These are phyloP conservation scores for Laterallus jamaicensis DNA, from an alignment of 2,113 vertebrate species.

Conservation along the genomic window DNA sequence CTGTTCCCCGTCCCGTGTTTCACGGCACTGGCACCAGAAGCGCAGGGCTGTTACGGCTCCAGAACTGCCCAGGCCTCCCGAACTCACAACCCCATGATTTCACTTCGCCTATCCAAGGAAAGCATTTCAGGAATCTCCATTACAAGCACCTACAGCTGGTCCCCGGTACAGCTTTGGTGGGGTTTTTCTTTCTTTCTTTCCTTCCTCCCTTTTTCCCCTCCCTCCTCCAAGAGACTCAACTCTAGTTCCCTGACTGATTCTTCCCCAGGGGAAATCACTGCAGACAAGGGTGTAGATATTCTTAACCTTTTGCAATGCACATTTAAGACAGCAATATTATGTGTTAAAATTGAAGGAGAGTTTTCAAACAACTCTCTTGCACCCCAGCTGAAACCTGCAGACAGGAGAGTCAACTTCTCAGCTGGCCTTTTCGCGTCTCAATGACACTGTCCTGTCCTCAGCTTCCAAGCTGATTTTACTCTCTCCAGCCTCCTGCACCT, in stretches of 20 bases:
- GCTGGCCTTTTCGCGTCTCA: background rate
- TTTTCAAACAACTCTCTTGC: background rate
- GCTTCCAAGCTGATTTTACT: background rate
- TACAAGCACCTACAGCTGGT: background rate
- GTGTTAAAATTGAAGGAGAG: background rate
- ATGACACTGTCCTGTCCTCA: background rate
- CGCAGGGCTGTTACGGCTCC: background rate
- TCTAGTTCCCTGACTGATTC: background rate
- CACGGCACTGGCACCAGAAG: background rate
- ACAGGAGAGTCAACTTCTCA: background rate
- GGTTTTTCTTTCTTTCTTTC: rapidly evolving
- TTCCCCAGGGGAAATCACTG: background rate
- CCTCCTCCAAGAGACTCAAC: background rate
- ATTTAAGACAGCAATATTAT: background rate
- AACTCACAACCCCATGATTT: background rate
- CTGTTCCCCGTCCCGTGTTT: too few relatives aligned
- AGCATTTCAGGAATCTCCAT: background rate
- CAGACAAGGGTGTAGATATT: background rate
- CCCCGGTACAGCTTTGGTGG: rapidly evolving
- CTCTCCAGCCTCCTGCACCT: background rate
- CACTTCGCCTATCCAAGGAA: background rate
- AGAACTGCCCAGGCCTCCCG: background rate
- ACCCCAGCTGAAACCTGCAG: background rate
- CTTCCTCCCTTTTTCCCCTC: rapidly evolving
- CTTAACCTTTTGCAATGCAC: background rate